These are phyloP conservation scores for Tethea ocularis DNA, from an alignment of 2,888 invertebrate genomes.

Conservation along the genomic window DNA sequence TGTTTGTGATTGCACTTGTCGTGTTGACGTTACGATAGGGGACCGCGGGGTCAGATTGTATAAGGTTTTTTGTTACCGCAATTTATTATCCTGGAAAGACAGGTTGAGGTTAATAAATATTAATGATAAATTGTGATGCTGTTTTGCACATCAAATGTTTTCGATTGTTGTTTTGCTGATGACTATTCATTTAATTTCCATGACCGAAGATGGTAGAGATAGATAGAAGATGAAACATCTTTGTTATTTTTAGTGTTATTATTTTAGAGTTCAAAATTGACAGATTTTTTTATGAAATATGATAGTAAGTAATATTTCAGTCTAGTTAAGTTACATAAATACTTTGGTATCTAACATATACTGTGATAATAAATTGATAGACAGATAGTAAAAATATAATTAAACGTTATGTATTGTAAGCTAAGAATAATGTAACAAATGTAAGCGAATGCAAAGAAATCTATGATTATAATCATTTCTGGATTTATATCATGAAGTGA, in stretches of 20 bases:
- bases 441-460: too few species aligned
- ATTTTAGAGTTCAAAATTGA: not conserved
- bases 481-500: not conserved
- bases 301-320: too few species aligned
- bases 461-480: slow-evolving; percentile 1
- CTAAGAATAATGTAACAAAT: too few species aligned
- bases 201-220: not conserved
- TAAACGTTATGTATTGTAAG: not conserved
- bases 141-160: too few species aligned
- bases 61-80: slow-evolving; percentile 15
- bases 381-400: not conserved
- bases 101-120: slow-evolving; percentile 1
- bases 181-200: not conserved
- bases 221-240: too few species aligned
- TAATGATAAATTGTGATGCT: not conserved
- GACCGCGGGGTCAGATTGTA: slow-evolving; percentile 25
- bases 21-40: slow-evolving; percentile 28
- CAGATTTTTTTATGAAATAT: not conserved
- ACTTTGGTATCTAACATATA: not conserved
- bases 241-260: too few species aligned
- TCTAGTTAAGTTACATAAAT: not conserved
- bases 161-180: not conserved
- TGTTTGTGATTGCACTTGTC: slow-evolving; percentile 68
- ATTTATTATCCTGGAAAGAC: not conserved
- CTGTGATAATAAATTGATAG: not conserved